phyloP scores from a whole-genome alignment of 2,113 vertebrate genomes.

The Pipra filicauda region DNA sequence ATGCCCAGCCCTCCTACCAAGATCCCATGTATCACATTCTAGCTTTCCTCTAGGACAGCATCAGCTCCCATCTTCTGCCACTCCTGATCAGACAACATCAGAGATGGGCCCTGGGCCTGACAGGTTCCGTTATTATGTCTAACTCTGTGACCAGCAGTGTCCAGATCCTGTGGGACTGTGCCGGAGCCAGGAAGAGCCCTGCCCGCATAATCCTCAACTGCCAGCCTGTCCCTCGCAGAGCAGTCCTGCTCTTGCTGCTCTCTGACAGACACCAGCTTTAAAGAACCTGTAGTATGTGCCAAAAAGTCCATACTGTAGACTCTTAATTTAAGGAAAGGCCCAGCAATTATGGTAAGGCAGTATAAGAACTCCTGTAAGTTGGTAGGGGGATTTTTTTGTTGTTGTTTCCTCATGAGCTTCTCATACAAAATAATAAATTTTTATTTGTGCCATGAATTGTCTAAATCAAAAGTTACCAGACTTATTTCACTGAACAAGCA shows the following conservation, averaged over 20 bases:
- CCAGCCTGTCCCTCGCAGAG: background rate
- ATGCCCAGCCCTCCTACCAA: rapidly evolving
- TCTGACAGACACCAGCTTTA: background rate
- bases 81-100: background rate
- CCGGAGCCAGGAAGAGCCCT: rapidly evolving
- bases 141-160: background rate
- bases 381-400: no score
- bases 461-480: background rate
- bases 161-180: rapidly evolving
- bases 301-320: rapidly evolving
- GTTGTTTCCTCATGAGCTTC: background rate
- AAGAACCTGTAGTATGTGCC: background rate
- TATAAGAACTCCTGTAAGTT: background rate
- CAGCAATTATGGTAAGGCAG: background rate
- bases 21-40: rapidly evolving
- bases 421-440: background rate
- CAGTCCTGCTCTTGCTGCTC: background rate
- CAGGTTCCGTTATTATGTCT: background rate
- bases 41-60: background rate
- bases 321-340: background rate
- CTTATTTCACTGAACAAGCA: background rate
- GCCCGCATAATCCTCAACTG: rapidly evolving
- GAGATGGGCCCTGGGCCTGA: rapidly evolving
- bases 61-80: background rate
- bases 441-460: background rate